Base-by-base conservation (phyloP, 2,797 vertebrate species). In the Ficedula albicollis region DNA sequence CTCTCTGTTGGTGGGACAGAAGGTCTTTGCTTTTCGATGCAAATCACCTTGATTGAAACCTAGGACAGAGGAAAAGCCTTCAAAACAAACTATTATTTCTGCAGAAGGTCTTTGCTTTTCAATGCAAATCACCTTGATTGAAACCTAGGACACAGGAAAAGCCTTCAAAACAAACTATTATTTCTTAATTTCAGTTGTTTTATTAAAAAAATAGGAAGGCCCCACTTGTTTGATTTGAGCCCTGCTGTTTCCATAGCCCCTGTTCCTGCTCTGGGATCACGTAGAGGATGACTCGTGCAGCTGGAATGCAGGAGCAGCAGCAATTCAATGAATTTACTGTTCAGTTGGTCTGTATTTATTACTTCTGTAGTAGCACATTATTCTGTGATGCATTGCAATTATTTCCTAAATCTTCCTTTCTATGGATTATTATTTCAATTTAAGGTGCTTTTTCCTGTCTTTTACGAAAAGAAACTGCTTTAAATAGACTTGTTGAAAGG, bases 271-370 rank as follows among this genome's bases (percentile, higher is more conserved):
- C 20, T 55, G 51, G 27, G 10, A 64, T 73, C 46, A 6, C 84
- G 67, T 2, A 73, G 34, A 55, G 39, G 18, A 32, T 2, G 2
- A 36, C 3, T 55, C 1, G 0, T 78, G 10, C 15, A 56, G 20
- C 36, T 49, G 51, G n/a, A 72, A 67, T 44, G 17, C 27, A 29
- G 3, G 13, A 89, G 39, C 26, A 86, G 43, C 52, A 74, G 19
- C 22, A 83, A 46, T 64, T 48, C 41, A 15, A 59, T 23, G 15
- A 55, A 46, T 76, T 43, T 59, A 32, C 16, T 77, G 5, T 27
- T 74, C 52, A 70, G 7, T 34, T 59, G 46, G 14, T 52, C 30
- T 86, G n/a, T 39, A 60, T 79, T 72, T 83, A 26, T 79, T 43
- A 26, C 6, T 43, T 26, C 17, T 51, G 30, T 36, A 19, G 6